A percentile compares a stretch with the other conserved stretches of the same genome.
These are phyloP conservation scores for Coracopsis vasa DNA, from an alignment of 2,113 vertebrate species.

Conservation along the genomic window DNA sequence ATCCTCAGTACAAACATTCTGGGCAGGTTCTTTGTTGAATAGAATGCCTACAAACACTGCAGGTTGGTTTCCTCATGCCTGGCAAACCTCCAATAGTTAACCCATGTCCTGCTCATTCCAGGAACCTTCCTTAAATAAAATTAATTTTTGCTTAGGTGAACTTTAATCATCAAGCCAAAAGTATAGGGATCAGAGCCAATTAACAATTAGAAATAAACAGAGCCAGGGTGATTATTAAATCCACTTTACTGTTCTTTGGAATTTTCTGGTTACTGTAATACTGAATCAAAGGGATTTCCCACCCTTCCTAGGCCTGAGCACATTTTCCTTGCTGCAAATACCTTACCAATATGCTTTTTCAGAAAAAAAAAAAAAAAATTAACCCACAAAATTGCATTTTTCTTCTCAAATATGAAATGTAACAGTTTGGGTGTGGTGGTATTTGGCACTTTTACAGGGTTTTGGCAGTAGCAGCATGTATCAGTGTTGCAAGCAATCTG, in stretches of 20 bases:
- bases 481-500: neutral
- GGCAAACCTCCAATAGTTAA: neutral
- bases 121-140: neutral
- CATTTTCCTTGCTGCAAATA: neutral
- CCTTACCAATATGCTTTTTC: neutral
- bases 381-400: neutral
- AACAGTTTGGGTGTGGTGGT: neutral
- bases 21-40: neutral
- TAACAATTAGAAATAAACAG: constrained; percentile 6
- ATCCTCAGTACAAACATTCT: neutral
- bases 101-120: neutral
- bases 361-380: fast-evolving
- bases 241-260: neutral
- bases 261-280: neutral
- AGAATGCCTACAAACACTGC: neutral
- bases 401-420: neutral
- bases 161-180: neutral
- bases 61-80: neutral
- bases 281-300: neutral
- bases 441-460: neutral
- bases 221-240: neutral
- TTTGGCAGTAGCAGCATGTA: neutral
- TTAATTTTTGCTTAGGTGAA: neutral
- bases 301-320: neutral
- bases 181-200: neutral